Conservation (phyloP, 2,888 invertebrate genomes). For the Stenodema calcarata region DNA sequence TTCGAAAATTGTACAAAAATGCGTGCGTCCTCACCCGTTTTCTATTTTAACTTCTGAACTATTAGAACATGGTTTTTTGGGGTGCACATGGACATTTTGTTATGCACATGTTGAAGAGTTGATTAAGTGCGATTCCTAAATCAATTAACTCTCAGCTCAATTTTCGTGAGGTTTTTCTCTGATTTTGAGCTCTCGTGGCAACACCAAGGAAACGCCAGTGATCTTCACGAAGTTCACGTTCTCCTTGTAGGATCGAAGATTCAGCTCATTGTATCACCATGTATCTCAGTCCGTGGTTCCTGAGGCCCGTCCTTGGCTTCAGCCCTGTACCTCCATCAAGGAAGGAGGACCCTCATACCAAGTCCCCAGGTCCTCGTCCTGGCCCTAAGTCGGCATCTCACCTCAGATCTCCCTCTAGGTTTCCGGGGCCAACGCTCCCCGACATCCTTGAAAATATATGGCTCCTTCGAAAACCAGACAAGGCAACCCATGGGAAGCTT, state of each 20-base stretch:
- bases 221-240: not conserved
- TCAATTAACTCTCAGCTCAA: no score
- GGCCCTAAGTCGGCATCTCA: not conserved
- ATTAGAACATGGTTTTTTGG: no score
- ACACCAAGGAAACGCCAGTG: not conserved
- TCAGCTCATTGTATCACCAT: not conserved
- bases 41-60: no score
- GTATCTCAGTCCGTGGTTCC: not conserved
- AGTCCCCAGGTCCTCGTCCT: not conserved
- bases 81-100: no score
- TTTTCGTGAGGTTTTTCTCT: no score
- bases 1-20: no score
- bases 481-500: conserved; percentile 12
- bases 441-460: conserved; percentile 19
- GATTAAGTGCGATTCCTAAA: no score
- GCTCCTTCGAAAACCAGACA: not conserved
- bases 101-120: no score
- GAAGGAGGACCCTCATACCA: not conserved
- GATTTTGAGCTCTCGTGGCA: no score
- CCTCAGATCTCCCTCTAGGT: not conserved
- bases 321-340: not conserved
- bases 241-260: not conserved
- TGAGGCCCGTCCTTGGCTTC: not conserved
- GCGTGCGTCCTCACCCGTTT: no score
- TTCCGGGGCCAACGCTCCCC: conserved; percentile 16